Evolutionary conservation across 23 tunicate species (phyloP).

Genomic region (Diplosoma virens): DNA sequence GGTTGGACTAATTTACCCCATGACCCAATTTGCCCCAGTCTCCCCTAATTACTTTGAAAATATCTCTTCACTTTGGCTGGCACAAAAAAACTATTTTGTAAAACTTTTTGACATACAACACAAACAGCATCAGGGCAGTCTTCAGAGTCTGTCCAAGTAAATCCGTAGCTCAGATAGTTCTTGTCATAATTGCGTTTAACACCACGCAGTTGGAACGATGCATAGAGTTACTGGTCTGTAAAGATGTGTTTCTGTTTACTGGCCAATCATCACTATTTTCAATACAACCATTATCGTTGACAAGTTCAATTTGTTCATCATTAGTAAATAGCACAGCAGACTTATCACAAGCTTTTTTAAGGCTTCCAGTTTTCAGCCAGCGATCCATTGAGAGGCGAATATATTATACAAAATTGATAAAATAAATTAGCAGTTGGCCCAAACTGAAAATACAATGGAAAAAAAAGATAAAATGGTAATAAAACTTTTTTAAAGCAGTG

Average conservation of each 20-base stretch:
- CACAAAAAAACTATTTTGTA: no score
- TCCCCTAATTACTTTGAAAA: not conserved
- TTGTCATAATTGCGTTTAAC: conserved; percentile 19
- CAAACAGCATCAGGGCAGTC: not conserved
- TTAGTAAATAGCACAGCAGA: no score
- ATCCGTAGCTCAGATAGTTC: conserved; percentile 6
- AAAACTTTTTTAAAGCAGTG: no score
- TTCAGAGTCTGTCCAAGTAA: conserved; percentile 18
- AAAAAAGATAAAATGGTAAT: no score
- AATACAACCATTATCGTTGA: not conserved
- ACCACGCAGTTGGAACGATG: conserved; percentile 7
- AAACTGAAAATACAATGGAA: no score
- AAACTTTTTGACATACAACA: conserved; percentile 1
- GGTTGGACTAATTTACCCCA: no score
- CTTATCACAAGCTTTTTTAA: no score
- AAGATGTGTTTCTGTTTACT: not conserved
- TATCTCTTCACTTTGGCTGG: conserved; percentile 6
- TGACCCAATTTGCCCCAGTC: no score
- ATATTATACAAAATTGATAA: no score
- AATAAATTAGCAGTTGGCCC: no score
- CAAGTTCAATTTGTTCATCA: conserved; percentile 14
- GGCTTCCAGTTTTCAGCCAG: no score
- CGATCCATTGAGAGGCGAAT: no score
- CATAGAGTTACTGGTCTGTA: not conserved
- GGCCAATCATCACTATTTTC: conserved; percentile 3